Base-by-base conservation (phyloP, 2,113 vertebrate species). In the Larimichthys polyactis region DNA sequence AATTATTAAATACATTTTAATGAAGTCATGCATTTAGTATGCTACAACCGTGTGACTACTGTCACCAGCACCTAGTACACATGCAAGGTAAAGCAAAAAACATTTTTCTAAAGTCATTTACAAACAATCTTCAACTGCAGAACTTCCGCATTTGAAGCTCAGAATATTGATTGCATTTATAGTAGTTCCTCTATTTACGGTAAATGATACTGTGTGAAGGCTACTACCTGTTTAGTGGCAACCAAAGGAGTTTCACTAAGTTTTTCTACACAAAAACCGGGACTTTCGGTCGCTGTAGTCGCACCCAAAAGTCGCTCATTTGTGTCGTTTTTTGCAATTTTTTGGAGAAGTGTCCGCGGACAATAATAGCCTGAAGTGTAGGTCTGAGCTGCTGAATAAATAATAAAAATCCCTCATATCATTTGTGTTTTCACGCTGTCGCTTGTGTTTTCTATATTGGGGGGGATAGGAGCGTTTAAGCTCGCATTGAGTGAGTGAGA, bases 121-220 rank as follows among this genome's bases (percentile, higher is more conserved):
- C 24, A 71, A 54, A 54, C 20, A 66, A 68, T 77, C 52, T 83
- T 70, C 22, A 80, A 71, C 32, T 82, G 54, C 63, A 83, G 3
- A 85, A 84, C 86, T 91, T 93, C 92, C 89, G 71, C 82, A 81
- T 87, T 90, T 85, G 1, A 16, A 5, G 36, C 66, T 77, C 76
- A 82, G 58, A 83, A 87, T 84, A 84, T 79, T 85, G 55, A 88
- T 52, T 76, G 11, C 68, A 89, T 85, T 80, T 90, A 77, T 71
- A 79, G 68, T 22, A 87, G 86, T 93, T 94, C 87, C 90, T 87
- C 83, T 83, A 74, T 91, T 86, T 82, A 84, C 82, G 63, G 84
- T 87, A 86, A 90, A 86, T 85, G 86, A 82, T 5, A 81, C 79
- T 74, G 48, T 57, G 11, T 29, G 71, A 7, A 36, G 11, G 36